Base-by-base conservation (phyloP, 2,888 invertebrate species). In the Lasioglossum vierecki region DNA sequence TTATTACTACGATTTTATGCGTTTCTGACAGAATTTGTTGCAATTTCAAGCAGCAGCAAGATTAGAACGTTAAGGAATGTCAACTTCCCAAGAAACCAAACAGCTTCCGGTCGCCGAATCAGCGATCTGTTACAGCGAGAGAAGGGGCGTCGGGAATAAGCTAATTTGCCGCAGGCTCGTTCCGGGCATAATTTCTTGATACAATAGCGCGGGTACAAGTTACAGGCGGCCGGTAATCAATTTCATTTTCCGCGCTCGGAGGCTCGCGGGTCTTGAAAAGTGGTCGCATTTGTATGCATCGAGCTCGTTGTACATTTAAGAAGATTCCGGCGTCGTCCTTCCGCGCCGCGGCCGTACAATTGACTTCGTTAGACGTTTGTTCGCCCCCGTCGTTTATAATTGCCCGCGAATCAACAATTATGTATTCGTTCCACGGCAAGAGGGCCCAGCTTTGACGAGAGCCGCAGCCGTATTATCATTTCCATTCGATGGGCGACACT, bases 381-480 rank as follows among this genome's bases (percentile, higher is more conserved):
- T 77, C 81, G 85, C 63, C 53, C 75, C 84, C 72, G 78, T 76
- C 80, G 75, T 79, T 84, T 87, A 83, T 88, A 84, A 88, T 87
- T 83, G 87, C 77, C 41, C 63, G 53, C 77, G 53, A 77, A 80
- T 86, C 79, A 71, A 81, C 70, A 60, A 73, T 72, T 71, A 79
- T 75, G 75, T 63, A 41, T 71, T 76, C 72, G 63, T 66, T 41
- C 35, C 49, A 44, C 15, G 26, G 13, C 9, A 30, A 30, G 71
- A 57, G n/a, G n/a, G n/a, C n/a, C 30, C 63, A 26, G 39, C 49
- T 75, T 83, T 74, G 79, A 81, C 75, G 82, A 68, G 74, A 8
- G 4, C 70, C 79, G 66, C 26, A 13, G 74, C 30, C 68, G 82
- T 74, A 76, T 84, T 75, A 83, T 87, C 85, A 75, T 76, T 77